A percentile compares a stretch with the other conserved stretches of the same genome.
Evolutionary conservation across 2,888 invertebrate genomes (phyloP).

Genomic region (Platynereis dumerilii): DNA sequence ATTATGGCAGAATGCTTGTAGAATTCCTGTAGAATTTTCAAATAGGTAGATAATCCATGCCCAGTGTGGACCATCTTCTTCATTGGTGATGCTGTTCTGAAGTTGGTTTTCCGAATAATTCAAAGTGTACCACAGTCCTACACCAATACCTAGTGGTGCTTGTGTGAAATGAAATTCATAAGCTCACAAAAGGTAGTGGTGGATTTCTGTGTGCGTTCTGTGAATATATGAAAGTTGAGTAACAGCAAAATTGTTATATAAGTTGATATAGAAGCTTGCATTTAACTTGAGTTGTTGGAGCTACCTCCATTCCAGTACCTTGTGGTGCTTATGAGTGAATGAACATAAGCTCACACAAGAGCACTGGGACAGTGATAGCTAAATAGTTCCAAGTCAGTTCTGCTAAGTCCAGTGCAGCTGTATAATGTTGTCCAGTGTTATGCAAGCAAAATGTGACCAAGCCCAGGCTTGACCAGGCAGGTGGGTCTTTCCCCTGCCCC

Average conservation of each 20-base stretch:
- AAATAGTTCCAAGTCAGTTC: not conserved
- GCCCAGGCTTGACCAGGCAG: too few species aligned
- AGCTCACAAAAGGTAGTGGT: slow-evolving; percentile 21
- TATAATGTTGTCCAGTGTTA: not conserved
- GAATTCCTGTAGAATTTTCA: too few species aligned
- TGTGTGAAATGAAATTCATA: slow-evolving; percentile 17
- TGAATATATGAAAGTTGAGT: too few species aligned
- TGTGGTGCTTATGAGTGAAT: not conserved
- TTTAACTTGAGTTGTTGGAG: not conserved
- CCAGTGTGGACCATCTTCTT: too few species aligned
- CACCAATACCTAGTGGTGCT: slow-evolving; percentile 33
- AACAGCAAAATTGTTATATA: not conserved
- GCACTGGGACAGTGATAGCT: not conserved
- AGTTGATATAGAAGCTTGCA: not conserved
- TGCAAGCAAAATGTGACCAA: too few species aligned
- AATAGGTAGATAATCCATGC: too few species aligned
- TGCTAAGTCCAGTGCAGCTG: not conserved
- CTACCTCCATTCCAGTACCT: not conserved
- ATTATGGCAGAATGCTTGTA: too few species aligned
- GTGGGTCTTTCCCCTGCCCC: too few species aligned
- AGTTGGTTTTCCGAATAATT: too few species aligned
- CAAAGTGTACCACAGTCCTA: not conserved
- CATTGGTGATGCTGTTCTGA: too few species aligned
- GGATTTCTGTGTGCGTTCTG: not conserved
- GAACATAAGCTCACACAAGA: not conserved